phyloP scores from a whole-genome alignment of 2,113 vertebrate genomes.

The Arenaria interpres region DNA sequence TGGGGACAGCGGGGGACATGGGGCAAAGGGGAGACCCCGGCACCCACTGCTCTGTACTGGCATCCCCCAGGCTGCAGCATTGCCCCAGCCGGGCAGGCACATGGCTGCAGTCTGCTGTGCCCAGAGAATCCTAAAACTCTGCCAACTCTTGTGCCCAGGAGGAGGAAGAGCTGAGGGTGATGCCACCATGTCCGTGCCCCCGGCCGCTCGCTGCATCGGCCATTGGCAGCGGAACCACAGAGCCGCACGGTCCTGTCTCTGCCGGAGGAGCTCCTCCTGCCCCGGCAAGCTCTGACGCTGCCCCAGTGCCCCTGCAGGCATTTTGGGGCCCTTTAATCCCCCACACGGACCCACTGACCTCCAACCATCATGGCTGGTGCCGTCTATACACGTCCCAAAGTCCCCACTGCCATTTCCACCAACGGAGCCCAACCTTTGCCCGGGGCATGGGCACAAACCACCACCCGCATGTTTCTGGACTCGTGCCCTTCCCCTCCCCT shows the following conservation, averaged over 20 bases:
- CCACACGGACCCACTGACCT: fast-evolving
- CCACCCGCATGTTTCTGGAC: not conserved
- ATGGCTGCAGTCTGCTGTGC: not conserved
- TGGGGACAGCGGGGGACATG: fast-evolving
- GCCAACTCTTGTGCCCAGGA: not conserved
- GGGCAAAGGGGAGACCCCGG: not conserved
- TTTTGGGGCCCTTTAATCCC: not conserved
- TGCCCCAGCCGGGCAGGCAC: not conserved
- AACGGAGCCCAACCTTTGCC: not conserved
- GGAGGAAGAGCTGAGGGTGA: not conserved
- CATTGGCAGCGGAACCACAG: fast-evolving
- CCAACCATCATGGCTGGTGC: not conserved
- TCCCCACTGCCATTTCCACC: not conserved
- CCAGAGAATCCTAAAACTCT: not conserved
- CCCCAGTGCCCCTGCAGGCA: fast-evolving
- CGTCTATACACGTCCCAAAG: fast-evolving
- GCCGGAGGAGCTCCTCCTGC: not conserved
- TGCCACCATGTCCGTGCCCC: fast-evolving
- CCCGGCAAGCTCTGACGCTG: fast-evolving
- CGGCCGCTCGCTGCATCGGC: fast-evolving
- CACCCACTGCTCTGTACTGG: fast-evolving
- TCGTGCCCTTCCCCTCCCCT: not conserved
- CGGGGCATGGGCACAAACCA: fast-evolving
- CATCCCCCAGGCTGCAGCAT: not conserved
- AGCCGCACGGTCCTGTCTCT: not conserved